Evolutionary conservation across 2,113 vertebrate genomes (phyloP), one percentile per base, ranked within the genome.

Genomic region (Maccullochella peelii): DNA sequence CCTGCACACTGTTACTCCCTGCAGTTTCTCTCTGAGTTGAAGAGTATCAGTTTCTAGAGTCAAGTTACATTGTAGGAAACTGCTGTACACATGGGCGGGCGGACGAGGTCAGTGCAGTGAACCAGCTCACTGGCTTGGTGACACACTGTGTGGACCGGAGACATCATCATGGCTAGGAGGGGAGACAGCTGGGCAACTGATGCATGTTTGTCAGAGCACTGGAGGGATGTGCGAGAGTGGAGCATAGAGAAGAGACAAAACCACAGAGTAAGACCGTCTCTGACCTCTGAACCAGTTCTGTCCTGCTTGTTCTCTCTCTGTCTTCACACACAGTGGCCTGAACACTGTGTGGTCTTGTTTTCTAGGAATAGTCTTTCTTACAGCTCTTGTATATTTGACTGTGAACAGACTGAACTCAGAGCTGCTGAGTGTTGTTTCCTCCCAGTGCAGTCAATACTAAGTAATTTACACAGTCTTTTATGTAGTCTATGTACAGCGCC

Each of bases 241-340:
- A 92, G 87, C 75, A 89, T 89, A 63, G 89, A 94, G 86, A 91
- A 89, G 77, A 92, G 91, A 86, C 88, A 92, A 79, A 82, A 52
- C 86, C 80, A 88, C 73, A 55, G 58, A 85, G 81, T 90, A 90
- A 92, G 89, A 79, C n/a, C 12, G 21, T 36, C 27, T 20, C 47
- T 69, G 62, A 73, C 47, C 47, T 73, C 69, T 75, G 58, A 72
- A 52, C 23, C 12, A 18, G 18, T 21, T 65, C 61, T 27, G 30
- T 54, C 36, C 67, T 38, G 30, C 38, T 72, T 14, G 27, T 38
- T 36, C 49, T 58, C 36, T 67, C 20, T 30, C 10, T 59, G 58
- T 25, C 58, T 33, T 59, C 25, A 61, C 61, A 57, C 62, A 54
- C 69, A 36, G 40, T 42, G 59, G 18, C 20, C 33, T 49, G 18